Evolutionary conservation across 2,113 vertebrate species (phyloP), one percentile per base, ranked within the genome.

Genomic region (Serilophus lunatus): DNA sequence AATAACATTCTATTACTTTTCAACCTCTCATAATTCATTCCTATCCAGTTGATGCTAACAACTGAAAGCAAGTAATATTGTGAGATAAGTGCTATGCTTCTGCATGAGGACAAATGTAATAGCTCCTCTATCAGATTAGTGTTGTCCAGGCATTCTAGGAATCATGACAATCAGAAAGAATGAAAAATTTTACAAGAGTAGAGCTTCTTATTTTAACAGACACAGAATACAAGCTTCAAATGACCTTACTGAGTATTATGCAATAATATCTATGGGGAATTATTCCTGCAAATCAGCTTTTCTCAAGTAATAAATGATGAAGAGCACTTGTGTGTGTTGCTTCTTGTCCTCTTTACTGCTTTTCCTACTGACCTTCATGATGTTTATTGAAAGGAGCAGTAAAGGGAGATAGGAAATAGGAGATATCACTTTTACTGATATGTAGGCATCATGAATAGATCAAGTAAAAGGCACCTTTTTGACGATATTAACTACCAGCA

Each of bases 221-320:
- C 65, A 78, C 88, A 64, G 72, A 75, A 64, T 64, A 80, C 35
- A 78, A 60, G 56, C 90, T 96, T 86, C 49, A 86, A 92, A 81
- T 91, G 64, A 95, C 88, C 72, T 93, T 75, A 88, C 49, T 61
- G 40, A 78, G 57, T 66, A 57, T 94, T 83, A 96, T 64, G 28
- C 82, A 97, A 91, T 76, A 89, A 84, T 69, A 89, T 53, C 65
- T 91, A 85, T 65, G 57, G 91, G 77, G 84, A 92, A 95, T 51
- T 68, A 93, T 79, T 91, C 61, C 57, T 15, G 3, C 78, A 96
- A 89, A 96, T 87, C 94, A 96, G 74, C 77, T 96, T 96, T 95
- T 88, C 69, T 86, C 60, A 75, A 84, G 77, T 79, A 86, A 78
- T 22, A 53, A 88, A 50, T 76, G 70, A 64, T 35, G 64, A 92